Evolutionary conservation across 2,113 vertebrate genomes (phyloP).

Genomic region (Eublepharis macularius): DNA sequence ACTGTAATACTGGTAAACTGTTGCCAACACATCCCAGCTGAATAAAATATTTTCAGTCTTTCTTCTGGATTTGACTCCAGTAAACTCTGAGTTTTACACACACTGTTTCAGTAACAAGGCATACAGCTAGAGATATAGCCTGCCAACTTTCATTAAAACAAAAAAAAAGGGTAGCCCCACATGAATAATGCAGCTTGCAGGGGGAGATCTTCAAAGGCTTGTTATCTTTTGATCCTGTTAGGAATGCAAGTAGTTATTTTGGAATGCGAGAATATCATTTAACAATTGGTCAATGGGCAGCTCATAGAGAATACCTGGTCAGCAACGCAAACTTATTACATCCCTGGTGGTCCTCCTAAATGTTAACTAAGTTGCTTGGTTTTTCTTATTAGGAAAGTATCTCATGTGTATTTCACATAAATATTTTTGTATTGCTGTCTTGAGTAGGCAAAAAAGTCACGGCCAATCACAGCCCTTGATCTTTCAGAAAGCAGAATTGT

Average conservation of each 20-base stretch:
- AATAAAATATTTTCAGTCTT: constrained; percentile 9
- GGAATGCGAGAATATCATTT: not conserved
- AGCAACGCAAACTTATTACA: not conserved
- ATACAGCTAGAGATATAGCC: not conserved
- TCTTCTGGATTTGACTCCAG: not conserved
- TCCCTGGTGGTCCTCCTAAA: not conserved
- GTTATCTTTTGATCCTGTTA: not conserved
- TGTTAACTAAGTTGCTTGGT: not conserved
- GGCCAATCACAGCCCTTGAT: too few relatives aligned
- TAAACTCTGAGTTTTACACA: constrained; percentile 3
- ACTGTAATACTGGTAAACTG: constrained; percentile 15
- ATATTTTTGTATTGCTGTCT: too few relatives aligned
- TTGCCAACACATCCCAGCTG: constrained; percentile 27
- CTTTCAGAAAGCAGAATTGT: too few relatives aligned
- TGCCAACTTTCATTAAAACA: constrained; percentile 1
- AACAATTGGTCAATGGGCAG: not conserved
- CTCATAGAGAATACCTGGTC: not conserved
- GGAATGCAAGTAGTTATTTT: not conserved
- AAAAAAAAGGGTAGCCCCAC: not conserved
- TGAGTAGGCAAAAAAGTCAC: too few relatives aligned
- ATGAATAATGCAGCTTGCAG: not conserved
- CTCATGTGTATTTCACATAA: too few relatives aligned
- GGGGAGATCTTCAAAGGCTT: not conserved
- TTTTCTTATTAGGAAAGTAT: too few relatives aligned
- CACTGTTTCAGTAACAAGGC: not conserved